These are phyloP conservation scores for Heliocidaris erythrogramma DNA, from an alignment of 35 echinoderm and acorn worm species.

Conservation along the genomic window DNA sequence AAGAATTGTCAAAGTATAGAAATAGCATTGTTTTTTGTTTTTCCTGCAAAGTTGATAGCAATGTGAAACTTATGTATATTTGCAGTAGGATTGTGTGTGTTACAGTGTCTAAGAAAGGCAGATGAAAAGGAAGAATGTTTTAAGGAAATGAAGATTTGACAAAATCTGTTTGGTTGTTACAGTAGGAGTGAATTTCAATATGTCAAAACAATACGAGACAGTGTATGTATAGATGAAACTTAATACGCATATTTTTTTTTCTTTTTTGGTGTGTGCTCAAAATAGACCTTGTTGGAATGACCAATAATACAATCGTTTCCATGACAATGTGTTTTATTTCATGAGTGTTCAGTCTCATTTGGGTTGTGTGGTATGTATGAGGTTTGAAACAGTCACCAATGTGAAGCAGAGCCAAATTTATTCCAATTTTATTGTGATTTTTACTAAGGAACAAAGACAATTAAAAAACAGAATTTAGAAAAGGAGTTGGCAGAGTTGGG, in stretches of 20 bases:
- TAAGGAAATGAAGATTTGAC: conserved; percentile 19
- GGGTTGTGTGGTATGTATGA: neutral
- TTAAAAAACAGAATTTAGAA: too few species aligned
- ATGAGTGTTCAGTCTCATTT: neutral
- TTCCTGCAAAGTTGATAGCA: conserved; percentile 30
- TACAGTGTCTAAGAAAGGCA: conserved; percentile 3
- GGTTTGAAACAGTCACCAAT: too few species aligned
- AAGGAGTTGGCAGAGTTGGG: too few species aligned
- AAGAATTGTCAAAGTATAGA: conserved; percentile 19
- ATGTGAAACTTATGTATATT: conserved; percentile 37
- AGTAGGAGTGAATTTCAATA: conserved; percentile 38
- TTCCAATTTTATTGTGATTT: too few species aligned
- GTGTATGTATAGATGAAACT: conserved; percentile 51
- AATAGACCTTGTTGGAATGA: conserved; percentile 55
- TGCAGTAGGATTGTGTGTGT: conserved; percentile 44
- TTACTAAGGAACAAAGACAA: too few species aligned
- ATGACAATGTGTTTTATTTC: conserved; percentile 33
- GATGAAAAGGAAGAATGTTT: neutral
- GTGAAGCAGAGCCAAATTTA: too few species aligned
- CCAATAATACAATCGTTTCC: conserved; percentile 46
- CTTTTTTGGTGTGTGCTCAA: conserved; percentile 53
- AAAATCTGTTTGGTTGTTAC: conserved; percentile 10
- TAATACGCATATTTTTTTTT: conserved; percentile 57
- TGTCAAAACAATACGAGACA: conserved; percentile 43
- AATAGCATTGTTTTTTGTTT: neutral